Percentiles rank a stretch among this genome's conserved stretches.
Evolutionary conservation across 1,140 invertebrate genomes (phyloP).

Genomic region (Rhizoglyphus robini): DNA sequence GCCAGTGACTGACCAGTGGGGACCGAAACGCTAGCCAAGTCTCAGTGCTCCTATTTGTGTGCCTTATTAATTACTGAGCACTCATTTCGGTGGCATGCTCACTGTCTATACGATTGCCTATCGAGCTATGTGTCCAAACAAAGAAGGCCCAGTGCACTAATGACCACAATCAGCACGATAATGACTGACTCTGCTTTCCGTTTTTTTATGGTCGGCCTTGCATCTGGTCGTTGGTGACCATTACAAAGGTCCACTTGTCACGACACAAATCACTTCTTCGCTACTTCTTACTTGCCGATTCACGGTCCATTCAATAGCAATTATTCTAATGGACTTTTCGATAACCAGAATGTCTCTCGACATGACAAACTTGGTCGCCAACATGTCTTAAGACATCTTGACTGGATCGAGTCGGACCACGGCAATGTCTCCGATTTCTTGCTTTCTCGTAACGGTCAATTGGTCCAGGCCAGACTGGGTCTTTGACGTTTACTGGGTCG

Average conservation of each 20-base stretch:
- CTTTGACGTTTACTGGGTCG: too few species aligned
- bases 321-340: conserved; percentile 10
- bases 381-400: too few species aligned
- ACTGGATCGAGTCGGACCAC: too few species aligned
- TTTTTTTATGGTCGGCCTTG: background rate
- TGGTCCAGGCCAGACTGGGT: too few species aligned
- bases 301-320: conserved; percentile 12
- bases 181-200: background rate
- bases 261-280: conserved; percentile 8
- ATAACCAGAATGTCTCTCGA: background rate
- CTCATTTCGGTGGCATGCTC: background rate
- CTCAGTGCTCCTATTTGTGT: background rate
- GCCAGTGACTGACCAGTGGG: background rate
- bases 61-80: conserved; percentile 2
- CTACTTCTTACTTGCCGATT: background rate
- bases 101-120: conserved; percentile 2
- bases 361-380: background rate
- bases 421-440: too few species aligned
- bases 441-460: too few species aligned
- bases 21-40: too few species aligned
- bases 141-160: conserved; percentile 10
- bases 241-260: conserved; percentile 13
- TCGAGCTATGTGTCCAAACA: conserved; percentile 1
- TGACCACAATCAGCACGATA: conserved; percentile 12
- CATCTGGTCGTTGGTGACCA: background rate